Percentiles rank a stretch among this genome's conserved stretches.
phyloP scores from a whole-genome alignment of 1,140 invertebrate genomes.

The Pseudobourletiella spinata region DNA sequence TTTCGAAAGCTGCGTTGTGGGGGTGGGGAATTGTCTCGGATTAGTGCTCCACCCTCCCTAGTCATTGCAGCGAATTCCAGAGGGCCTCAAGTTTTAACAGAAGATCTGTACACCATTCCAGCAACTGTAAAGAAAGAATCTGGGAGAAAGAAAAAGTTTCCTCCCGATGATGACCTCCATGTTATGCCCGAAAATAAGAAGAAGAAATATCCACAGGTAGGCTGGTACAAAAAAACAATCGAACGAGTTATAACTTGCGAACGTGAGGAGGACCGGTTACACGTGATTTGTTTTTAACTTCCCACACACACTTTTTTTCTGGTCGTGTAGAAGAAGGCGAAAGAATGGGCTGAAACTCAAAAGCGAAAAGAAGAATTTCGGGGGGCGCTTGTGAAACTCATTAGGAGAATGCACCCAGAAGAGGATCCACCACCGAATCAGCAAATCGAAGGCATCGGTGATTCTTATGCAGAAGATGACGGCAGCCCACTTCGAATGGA shows the following conservation, averaged over 20 bases:
- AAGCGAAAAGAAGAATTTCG: conserved; percentile 74
- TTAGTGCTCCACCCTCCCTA: conserved; percentile 11
- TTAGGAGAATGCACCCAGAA: conserved; percentile 46
- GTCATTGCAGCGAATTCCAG: conserved; percentile 14
- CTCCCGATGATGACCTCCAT: conserved; percentile 12
- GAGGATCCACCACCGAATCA: too few species aligned
- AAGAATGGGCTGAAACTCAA: conserved; percentile 55
- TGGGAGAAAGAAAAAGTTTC: conserved; percentile 4
- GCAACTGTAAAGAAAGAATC: not conserved
- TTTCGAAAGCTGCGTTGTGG: not conserved
- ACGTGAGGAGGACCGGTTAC: too few species aligned
- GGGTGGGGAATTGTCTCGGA: not conserved
- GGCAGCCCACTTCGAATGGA: conserved; percentile 13
- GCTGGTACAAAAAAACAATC: not conserved
- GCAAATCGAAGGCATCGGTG: not conserved
- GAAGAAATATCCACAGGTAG: conserved; percentile 20
- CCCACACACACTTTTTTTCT: too few species aligned
- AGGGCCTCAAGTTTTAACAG: conserved; percentile 22
- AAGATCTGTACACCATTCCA: conserved; percentile 27
- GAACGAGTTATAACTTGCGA: too few species aligned
- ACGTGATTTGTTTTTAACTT: too few species aligned
- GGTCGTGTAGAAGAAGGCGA: conserved; percentile 34
- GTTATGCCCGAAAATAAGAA: conserved; percentile 19
- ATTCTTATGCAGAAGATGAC: conserved; percentile 1
- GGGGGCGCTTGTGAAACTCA: conserved; percentile 61